phyloP scores from a whole-genome alignment of 2,888 invertebrate genomes.

The Cheilosia urbana region DNA sequence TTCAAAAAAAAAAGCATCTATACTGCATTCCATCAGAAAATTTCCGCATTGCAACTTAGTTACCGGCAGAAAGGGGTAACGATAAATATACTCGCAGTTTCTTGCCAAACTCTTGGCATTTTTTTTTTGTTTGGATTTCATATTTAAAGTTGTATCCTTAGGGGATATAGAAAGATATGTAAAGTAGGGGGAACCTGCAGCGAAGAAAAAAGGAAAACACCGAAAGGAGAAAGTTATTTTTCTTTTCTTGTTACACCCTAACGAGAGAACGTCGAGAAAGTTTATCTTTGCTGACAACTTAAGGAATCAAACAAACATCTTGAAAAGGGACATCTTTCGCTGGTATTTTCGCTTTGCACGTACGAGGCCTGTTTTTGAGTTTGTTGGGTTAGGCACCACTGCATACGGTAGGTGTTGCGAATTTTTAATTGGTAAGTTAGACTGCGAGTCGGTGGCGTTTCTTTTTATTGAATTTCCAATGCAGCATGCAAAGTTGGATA shows the following conservation, averaged over 20 bases:
- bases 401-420: constrained; percentile 40
- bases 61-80: not conserved
- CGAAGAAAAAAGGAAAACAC: not conserved
- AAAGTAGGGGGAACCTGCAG: constrained; percentile 35
- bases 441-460: not conserved
- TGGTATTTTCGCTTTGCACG: constrained; percentile 38
- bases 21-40: constrained; percentile 62
- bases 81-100: constrained; percentile 12
- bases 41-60: constrained; percentile 55
- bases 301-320: constrained; percentile 60
- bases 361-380: constrained; percentile 12
- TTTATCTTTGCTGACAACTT: constrained; percentile 45
- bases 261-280: constrained; percentile 34
- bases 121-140: constrained; percentile 61
- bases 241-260: constrained; percentile 6
- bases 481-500: not conserved
- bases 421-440: constrained; percentile 47
- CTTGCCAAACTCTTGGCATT: constrained; percentile 64
- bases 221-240: constrained; percentile 24
- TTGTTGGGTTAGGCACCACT: not conserved
- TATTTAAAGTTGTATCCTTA: constrained; percentile 69
- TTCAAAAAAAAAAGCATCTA: constrained; percentile 2
- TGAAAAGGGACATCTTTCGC: constrained; percentile 52
- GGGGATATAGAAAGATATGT: constrained; percentile 46
- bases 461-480: constrained; percentile 14